A percentile compares a stretch with the other conserved stretches of the same genome.
Conservation (phyloP, 2,888 invertebrate genomes). For the Sturmia bella region DNA sequence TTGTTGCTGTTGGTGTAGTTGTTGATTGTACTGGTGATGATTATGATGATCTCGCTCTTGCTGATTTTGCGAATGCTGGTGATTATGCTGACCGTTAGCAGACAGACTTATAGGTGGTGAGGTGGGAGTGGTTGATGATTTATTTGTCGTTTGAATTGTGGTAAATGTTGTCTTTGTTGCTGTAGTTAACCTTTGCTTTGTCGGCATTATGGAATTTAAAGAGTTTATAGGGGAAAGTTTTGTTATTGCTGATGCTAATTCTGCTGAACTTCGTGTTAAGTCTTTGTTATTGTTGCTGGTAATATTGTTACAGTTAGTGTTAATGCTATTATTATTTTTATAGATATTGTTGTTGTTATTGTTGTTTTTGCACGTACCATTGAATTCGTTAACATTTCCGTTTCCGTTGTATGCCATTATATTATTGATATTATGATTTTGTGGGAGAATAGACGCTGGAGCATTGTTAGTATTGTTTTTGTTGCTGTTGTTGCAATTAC, state of each 20-base stretch:
- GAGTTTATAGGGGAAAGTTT: constrained; percentile 62
- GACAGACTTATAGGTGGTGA: constrained; percentile 70
- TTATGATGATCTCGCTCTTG: constrained; percentile 37
- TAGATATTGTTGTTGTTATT: constrained; percentile 71
- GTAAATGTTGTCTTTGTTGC: constrained; percentile 62
- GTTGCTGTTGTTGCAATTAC: constrained; percentile 62
- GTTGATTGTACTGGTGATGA: constrained; percentile 52
- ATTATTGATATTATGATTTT: constrained; percentile 65
- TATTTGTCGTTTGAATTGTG: constrained; percentile 68
- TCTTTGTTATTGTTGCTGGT: constrained; percentile 58
- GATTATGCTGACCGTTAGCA: constrained; percentile 69
- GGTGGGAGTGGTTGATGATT: constrained; percentile 68
- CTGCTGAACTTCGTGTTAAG: constrained; percentile 17
- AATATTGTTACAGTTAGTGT: constrained; percentile 51
- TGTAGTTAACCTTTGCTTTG: constrained; percentile 58
- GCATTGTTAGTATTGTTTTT: constrained; percentile 53
- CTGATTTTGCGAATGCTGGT: constrained; percentile 50
- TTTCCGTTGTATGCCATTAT: constrained; percentile 74
- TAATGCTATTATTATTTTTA: constrained; percentile 48
- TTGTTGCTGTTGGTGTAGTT: constrained; percentile 76
- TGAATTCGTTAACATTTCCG: constrained; percentile 78
- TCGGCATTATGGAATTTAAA: constrained; percentile 66
- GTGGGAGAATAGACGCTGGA: constrained; percentile 34
- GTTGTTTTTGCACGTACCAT: constrained; percentile 68
- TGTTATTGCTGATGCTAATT: constrained; percentile 42